phyloP scores from a whole-genome alignment of 2,113 vertebrate species.

The Acrocephalus arundinaceus region DNA sequence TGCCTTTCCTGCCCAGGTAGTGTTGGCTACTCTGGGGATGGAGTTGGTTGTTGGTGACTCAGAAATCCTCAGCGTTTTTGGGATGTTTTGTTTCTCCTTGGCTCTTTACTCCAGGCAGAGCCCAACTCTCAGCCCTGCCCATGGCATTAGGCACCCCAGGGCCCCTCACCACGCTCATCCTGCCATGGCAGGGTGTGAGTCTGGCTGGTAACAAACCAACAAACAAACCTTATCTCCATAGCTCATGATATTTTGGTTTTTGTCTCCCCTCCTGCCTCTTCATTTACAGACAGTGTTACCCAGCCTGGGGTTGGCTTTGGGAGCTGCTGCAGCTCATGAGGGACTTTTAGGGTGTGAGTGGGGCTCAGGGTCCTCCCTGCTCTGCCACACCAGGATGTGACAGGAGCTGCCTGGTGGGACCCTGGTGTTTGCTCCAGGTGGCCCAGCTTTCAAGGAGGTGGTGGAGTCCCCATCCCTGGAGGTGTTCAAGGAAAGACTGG shows the following conservation, averaged over 20 bases:
- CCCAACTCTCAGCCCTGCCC: background rate
- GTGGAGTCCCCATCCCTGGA: background rate
- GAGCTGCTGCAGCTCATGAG: background rate
- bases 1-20: background rate
- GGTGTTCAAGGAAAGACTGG: background rate
- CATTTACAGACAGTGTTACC: accelerated
- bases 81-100: background rate
- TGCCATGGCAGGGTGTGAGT: accelerated
- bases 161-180: accelerated
- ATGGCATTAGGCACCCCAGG: background rate
- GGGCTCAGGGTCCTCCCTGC: background rate
- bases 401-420: background rate
- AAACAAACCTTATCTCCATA: background rate
- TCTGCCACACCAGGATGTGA: background rate
- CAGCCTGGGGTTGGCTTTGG: background rate
- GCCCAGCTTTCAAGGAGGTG: background rate
- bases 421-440: background rate
- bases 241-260: background rate
- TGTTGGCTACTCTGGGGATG: accelerated
- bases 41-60: background rate
- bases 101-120: accelerated
- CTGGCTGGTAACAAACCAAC: background rate
- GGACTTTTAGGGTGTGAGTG: background rate
- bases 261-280: background rate
- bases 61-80: accelerated